Conservation (phyloP, 1,140 invertebrate genomes). For the Trachelipus rathkii region DNA sequence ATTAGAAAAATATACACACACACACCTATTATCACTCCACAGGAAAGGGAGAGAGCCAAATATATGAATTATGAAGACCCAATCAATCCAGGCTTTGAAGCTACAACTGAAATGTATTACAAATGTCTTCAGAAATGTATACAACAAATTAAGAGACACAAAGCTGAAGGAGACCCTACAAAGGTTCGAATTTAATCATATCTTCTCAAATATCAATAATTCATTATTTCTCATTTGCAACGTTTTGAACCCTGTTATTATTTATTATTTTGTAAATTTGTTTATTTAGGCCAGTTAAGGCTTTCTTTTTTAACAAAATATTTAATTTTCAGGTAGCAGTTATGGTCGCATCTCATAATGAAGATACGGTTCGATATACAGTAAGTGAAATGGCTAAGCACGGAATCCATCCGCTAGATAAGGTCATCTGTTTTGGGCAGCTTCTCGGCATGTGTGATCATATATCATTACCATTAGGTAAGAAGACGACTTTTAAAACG, state of each 20-base stretch:
- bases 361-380: slow-evolving; percentile 88
- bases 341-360: slow-evolving; percentile 98
- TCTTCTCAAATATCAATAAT: background rate
- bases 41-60: slow-evolving; percentile 85
- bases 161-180: slow-evolving; percentile 44
- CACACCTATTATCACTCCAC: slow-evolving; percentile 39
- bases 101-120: slow-evolving; percentile 88
- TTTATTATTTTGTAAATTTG: slow-evolving; percentile 1
- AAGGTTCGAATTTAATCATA: slow-evolving; percentile 34
- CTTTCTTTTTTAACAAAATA: slow-evolving; percentile 50
- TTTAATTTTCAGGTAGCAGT: slow-evolving; percentile 67
- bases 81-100: slow-evolving; percentile 83
- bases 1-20: too few species aligned
- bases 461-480: slow-evolving; percentile 44
- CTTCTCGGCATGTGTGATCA: slow-evolving; percentile 44
- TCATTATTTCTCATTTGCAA: background rate
- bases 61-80: slow-evolving; percentile 86
- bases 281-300: slow-evolving; percentile 51
- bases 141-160: slow-evolving; percentile 63
- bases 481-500: background rate
- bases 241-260: background rate
- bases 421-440: slow-evolving; percentile 37
- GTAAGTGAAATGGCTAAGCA: slow-evolving; percentile 39
- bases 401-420: slow-evolving; percentile 38
- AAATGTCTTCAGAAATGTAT: slow-evolving; percentile 75